Evolutionary conservation across 2,113 vertebrate species (phyloP), one percentile per base, ranked within the genome.

Genomic region (Mormyrus iriodes): DNA sequence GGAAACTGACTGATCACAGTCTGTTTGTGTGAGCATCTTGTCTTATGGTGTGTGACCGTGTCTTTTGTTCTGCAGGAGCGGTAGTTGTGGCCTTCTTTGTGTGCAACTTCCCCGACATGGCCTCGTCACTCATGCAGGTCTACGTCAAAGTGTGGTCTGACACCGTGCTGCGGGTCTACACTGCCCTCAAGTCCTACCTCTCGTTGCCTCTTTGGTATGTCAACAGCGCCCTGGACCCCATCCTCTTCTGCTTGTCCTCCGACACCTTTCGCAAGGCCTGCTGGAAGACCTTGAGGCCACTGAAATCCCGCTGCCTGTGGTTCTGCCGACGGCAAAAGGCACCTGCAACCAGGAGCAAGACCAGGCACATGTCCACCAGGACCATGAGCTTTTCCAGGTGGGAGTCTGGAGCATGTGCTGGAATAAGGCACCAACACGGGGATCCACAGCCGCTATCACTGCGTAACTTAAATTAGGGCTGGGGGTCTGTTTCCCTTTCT

Each of bases 161-260:
- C 58, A 94, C 92, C 0, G 91, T 96, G 86, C 92, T 91, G 53
- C 92, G 89, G 1, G 90, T 94, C 52, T 96, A 96, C 90, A 96
- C 94, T 0, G 89, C 95, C 65, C 91, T 96, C 58, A 96, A 96
- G 92, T 93, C 92, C 0, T 95, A 96, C 91, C 89, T 96, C 84
- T 95, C 96, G 0, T 92, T 96, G 52, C 96, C 95, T 2, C 93
- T 96, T 82, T 96, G 96, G 96, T 96, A 96, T 58, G 93, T 96
- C 83, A 96, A 94, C 6, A 93, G 95, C 1, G 95, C 95, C 69
- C 91, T 96, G 90, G 96, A 96, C 91, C 95, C 96, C 0, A 92
- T 96, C 6, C 92, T 96, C 39, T 96, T 96, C 91, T 96, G 95
- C 58, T 94, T 96, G 88, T 96, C 96, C 48, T 96, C 96, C 0